Evolutionary conservation across 2,113 vertebrate genomes (phyloP).

Genomic region (Tragelaphus imberbis): DNA sequence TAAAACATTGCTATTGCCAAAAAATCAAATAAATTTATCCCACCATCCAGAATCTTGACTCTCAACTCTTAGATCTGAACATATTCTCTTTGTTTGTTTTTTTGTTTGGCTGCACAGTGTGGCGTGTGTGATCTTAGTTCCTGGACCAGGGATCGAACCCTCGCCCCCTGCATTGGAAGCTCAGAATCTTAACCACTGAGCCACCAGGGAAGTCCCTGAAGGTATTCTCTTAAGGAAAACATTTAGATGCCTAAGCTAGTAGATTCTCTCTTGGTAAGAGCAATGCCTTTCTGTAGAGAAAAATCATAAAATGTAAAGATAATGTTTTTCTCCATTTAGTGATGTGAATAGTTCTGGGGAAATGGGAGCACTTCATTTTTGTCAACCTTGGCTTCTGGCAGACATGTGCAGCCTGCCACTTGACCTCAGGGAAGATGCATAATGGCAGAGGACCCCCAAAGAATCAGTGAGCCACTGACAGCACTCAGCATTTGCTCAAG

Average conservation of each 20-base stretch:
- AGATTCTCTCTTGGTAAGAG: constrained; percentile 65
- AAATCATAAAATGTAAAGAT: constrained; percentile 55
- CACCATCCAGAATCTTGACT: constrained; percentile 65
- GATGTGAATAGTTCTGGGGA: constrained; percentile 26
- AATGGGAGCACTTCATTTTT: constrained; percentile 17
- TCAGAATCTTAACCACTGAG: neutral
- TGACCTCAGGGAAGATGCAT: neutral
- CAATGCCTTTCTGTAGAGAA: constrained; percentile 50
- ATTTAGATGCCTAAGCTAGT: constrained; percentile 68
- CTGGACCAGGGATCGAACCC: neutral
- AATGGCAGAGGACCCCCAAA: neutral
- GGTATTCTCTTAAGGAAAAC: constrained; percentile 61
- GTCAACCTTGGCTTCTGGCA: neutral
- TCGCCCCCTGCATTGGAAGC: neutral
- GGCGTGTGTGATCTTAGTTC: neutral
- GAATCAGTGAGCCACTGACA: neutral
- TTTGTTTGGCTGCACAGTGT: neutral
- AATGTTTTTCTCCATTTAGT: constrained; percentile 49
- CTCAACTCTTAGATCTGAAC: constrained; percentile 62
- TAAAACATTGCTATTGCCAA: constrained; percentile 51
- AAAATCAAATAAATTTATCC: constrained; percentile 65
- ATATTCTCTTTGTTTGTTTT: constrained; percentile 8
- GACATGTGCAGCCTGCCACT: neutral
- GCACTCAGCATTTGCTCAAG: neutral
- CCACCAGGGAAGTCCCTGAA: neutral